Conservation (phyloP, 2,113 vertebrate species). For the Alligator mississippiensis region DNA sequence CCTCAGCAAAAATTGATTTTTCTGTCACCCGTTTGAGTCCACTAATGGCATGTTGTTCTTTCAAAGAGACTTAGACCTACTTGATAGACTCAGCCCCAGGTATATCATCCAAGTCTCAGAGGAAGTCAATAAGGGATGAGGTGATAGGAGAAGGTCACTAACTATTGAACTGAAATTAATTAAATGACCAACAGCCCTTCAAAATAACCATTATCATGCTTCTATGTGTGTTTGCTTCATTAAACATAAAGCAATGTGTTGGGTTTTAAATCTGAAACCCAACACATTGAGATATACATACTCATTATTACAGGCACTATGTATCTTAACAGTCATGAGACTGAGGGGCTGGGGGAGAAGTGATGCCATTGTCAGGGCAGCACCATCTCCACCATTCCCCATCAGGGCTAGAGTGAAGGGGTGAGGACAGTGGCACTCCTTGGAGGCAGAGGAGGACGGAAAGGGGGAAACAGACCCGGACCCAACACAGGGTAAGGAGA, state of each 20-base stretch:
- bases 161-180: constrained; percentile 89
- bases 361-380: too few relatives aligned
- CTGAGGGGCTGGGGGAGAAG: not conserved
- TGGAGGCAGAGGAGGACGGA: too few relatives aligned
- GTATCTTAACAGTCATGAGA: not conserved
- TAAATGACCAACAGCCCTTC: constrained; percentile 84
- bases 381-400: too few relatives aligned
- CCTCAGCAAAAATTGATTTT: constrained; percentile 87
- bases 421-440: too few relatives aligned
- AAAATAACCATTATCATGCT: constrained; percentile 78
- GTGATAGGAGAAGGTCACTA: constrained; percentile 82
- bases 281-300: not conserved
- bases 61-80: constrained; percentile 74
- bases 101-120: constrained; percentile 79
- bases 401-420: too few relatives aligned
- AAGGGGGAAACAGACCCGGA: too few relatives aligned
- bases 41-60: constrained; percentile 78
- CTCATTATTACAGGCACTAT: not conserved
- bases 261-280: too few relatives aligned
- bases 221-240: constrained; percentile 13
- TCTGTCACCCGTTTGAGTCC: constrained; percentile 70
- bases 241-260: not conserved
- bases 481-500: too few relatives aligned
- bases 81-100: constrained; percentile 84
- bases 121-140: constrained; percentile 73